phyloP scores from a whole-genome alignment of 2,113 vertebrate species.

The Myrmophylax atrothorax region DNA sequence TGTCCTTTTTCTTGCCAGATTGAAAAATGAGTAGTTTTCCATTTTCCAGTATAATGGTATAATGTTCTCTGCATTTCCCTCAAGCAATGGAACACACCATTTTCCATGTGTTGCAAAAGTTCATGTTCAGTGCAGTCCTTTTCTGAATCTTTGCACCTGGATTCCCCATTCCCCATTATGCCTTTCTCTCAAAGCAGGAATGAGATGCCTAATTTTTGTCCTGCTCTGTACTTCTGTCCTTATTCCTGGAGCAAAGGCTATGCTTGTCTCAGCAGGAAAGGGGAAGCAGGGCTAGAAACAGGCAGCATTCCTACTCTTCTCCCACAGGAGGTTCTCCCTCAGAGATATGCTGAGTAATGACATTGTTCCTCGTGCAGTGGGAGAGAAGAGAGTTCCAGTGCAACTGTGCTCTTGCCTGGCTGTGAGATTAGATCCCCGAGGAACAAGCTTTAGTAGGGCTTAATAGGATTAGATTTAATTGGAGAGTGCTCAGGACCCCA shows the following conservation, averaged over 20 bases:
- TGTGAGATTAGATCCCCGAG: neutral
- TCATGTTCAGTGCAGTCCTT: neutral
- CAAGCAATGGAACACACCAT: fast-evolving
- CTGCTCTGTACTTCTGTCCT: neutral
- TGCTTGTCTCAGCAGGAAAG: neutral
- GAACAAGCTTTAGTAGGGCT: neutral
- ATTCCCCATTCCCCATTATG: neutral
- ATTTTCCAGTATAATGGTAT: neutral
- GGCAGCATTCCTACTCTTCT: neutral
- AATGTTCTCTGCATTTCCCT: neutral
- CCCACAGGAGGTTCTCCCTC: neutral
- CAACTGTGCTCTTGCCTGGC: neutral
- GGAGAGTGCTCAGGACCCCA: neutral
- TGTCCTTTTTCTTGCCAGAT: neutral
- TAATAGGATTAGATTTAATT: neutral
- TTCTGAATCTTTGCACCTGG: neutral
- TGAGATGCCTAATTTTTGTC: neutral
- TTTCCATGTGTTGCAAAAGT: neutral
- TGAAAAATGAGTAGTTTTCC: neutral
- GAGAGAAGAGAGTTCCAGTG: neutral
- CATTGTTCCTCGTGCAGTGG: neutral
- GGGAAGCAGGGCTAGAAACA: neutral
- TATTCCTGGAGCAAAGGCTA: neutral
- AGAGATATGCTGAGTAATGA: neutral
- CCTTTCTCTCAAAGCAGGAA: neutral